These are phyloP conservation scores for Drosophila triauraria DNA, from an alignment of 1,140 invertebrate species.

Conservation along the genomic window DNA sequence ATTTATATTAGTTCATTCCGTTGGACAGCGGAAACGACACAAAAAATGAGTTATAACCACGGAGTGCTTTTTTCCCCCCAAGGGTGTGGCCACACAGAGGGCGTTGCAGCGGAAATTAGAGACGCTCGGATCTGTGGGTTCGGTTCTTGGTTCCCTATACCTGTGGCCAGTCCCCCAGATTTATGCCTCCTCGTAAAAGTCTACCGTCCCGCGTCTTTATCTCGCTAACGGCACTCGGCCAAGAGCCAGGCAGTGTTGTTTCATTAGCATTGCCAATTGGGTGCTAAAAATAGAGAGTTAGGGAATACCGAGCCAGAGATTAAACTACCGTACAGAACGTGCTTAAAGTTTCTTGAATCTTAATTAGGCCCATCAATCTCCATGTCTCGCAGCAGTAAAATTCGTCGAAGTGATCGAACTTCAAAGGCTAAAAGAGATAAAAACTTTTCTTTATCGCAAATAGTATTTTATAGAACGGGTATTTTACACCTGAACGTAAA, in stretches of 20 bases:
- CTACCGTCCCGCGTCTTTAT: conserved; percentile 21
- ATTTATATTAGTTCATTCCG: conserved; percentile 69
- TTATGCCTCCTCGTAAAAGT: conserved; percentile 60
- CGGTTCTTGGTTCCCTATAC: neutral
- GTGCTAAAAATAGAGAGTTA: conserved; percentile 22
- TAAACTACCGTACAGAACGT: conserved; percentile 13
- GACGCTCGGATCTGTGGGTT: conserved; percentile 12
- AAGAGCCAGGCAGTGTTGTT: neutral
- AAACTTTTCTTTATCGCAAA: neutral
- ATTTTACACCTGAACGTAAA: neutral
- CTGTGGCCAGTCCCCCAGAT: conserved; percentile 15
- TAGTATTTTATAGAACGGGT: neutral
- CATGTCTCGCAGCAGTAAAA: conserved; percentile 8
- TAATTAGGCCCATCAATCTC: conserved; percentile 24
- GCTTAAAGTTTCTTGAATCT: conserved; percentile 20
- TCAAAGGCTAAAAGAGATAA: neutral
- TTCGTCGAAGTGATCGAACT: neutral
- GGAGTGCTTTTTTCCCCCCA: conserved; percentile 23
- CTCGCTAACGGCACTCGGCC: conserved; percentile 17
- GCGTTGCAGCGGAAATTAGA: conserved; percentile 9
- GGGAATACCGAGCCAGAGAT: conserved; percentile 8
- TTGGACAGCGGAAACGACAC: conserved; percentile 60
- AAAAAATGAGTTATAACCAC: conserved; percentile 66
- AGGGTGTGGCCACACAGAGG: conserved; percentile 29
- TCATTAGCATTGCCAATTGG: conserved; percentile 31